Percentiles rank a stretch among this genome's conserved stretches.
phyloP scores from a whole-genome alignment of 2,888 invertebrate genomes.

The Pseudolycoriella hygida region DNA sequence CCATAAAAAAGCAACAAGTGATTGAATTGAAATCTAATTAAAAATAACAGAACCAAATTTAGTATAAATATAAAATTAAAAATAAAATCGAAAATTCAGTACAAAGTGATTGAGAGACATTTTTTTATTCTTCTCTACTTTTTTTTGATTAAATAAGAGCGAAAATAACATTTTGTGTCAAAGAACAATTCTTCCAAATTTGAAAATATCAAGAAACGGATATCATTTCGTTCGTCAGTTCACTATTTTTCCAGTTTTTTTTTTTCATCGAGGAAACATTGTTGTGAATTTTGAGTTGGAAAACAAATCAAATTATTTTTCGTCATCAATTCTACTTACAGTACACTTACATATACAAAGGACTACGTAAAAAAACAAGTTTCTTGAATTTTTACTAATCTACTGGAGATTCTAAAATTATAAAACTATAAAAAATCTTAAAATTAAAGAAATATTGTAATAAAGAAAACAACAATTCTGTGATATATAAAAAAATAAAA shows the following conservation, averaged over 20 bases:
- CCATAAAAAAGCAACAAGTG: too few species aligned
- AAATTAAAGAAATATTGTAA: neutral
- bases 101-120: neutral
- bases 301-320: too few species aligned
- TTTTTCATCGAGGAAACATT: too few species aligned
- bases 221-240: too few species aligned
- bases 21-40: too few species aligned
- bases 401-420: neutral
- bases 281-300: too few species aligned
- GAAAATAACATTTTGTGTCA: neutral
- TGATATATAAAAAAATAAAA: slow-evolving; percentile 5
- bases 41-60: too few species aligned
- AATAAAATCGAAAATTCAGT: neutral
- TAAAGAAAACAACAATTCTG: slow-evolving; percentile 5
- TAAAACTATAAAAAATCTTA: neutral
- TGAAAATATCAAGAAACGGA: neutral
- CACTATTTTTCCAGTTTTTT: too few species aligned
- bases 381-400: neutral
- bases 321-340: too few species aligned
- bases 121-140: neutral
- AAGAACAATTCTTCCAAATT: neutral
- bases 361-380: too few species aligned
- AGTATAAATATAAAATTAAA: too few species aligned
- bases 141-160: neutral
- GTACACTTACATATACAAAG: too few species aligned